phyloP scores from a whole-genome alignment of 1,140 invertebrate species.

The Berghia stephanieae region DNA sequence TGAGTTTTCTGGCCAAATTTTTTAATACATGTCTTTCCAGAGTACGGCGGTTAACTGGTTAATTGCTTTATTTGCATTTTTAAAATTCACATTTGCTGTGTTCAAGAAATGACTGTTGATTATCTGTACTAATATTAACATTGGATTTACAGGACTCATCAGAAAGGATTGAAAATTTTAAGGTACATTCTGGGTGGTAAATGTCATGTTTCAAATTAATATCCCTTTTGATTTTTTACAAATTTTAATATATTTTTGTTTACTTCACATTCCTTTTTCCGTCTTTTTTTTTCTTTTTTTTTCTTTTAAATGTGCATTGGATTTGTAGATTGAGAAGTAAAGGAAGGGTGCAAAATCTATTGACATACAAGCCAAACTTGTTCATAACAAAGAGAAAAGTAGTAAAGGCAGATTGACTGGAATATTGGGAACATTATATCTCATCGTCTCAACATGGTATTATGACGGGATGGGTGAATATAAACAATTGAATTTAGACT shows the following conservation, averaged over 20 bases:
- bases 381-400: too few species aligned
- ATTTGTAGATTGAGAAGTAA: neutral
- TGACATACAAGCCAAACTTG: too few species aligned
- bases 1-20: too few species aligned
- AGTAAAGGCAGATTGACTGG: neutral
- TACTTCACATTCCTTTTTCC: neutral
- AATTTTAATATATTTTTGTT: neutral
- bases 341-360: too few species aligned
- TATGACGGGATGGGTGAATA: neutral
- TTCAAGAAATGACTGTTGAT: neutral
- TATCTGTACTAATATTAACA: neutral
- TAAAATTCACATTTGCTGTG: neutral
- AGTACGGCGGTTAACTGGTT: too few species aligned
- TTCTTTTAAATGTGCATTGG: neutral
- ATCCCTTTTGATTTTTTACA: neutral
- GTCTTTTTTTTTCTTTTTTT: neutral
- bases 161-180: constrained; percentile 34
- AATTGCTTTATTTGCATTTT: neutral
- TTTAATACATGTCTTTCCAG: too few species aligned
- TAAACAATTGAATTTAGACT: neutral
- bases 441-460: neutral
- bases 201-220: neutral
- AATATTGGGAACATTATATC: neutral
- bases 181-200: constrained; percentile 21
- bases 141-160: constrained; percentile 32